Conservation (phyloP, 2,888 invertebrate genomes). For the Frankliniella fusca region DNA sequence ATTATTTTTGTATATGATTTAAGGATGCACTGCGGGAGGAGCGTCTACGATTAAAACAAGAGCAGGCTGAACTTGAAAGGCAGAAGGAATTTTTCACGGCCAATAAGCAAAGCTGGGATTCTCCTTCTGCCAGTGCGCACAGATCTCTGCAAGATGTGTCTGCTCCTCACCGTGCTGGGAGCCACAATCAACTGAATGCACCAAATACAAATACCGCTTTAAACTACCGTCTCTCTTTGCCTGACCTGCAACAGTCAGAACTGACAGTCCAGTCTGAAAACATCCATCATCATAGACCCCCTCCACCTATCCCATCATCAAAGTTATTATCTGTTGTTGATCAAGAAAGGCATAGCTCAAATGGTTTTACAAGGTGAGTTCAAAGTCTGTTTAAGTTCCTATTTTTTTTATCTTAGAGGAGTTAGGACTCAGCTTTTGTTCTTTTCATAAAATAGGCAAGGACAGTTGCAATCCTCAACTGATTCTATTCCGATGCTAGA, state of each 20-base stretch:
- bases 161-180: conserved; percentile 40
- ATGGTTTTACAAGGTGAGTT: conserved; percentile 13
- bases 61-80: conserved; percentile 71
- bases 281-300: conserved; percentile 36
- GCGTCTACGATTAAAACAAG: conserved; percentile 69
- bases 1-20: conserved; percentile 26
- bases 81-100: conserved; percentile 62
- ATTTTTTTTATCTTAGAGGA: conserved; percentile 5
- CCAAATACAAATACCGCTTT: conserved; percentile 41
- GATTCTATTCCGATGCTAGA: conserved; percentile 47
- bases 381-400: not conserved
- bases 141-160: conserved; percentile 63
- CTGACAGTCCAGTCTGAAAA: conserved; percentile 30
- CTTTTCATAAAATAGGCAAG: conserved; percentile 44
- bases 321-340: conserved; percentile 49
- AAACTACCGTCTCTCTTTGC: conserved; percentile 57
- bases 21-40: conserved; percentile 73
- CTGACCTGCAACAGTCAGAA: conserved; percentile 53
- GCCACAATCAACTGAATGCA: conserved; percentile 12
- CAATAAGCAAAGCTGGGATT: conserved; percentile 39
- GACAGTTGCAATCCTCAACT: conserved; percentile 58
- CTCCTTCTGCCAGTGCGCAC: conserved; percentile 44
- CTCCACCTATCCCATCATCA: conserved; percentile 54
- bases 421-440: conserved; percentile 39
- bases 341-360: not conserved